Evolutionary conservation across 2,797 vertebrate genomes (phyloP), one percentile per base, ranked within the genome.

Genomic region (Bucorvus abyssinicus): DNA sequence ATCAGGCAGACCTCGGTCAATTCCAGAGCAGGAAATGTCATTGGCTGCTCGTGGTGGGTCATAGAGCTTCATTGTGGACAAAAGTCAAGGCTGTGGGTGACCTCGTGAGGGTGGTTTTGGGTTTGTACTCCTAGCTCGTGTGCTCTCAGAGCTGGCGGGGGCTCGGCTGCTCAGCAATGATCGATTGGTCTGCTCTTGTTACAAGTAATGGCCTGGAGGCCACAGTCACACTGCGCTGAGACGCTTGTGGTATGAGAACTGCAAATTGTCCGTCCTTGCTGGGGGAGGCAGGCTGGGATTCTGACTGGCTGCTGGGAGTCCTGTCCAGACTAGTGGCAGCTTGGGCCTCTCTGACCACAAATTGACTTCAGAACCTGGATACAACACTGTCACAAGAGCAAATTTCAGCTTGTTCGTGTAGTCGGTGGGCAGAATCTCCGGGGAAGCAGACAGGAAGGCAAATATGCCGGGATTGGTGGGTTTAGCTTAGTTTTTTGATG

Each of bases 371-470:
- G 71, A 42, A 73, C 23, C 18, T 34, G 21, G 70, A 52, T 61
- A 20, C 1, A 9, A 9, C 0, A 0, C 19, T 4, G 9, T 21
- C 22, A 7, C 0, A 57, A 36, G 59, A 61, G 55, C 55, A 40
- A 59, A 57, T 45, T 45, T 65, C 19, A 20, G 57, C 65, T 75
- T 27, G 27, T 14, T 50, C 24, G 1, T 6, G 3, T 27, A 21
- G 32, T 40, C 71, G 69, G 9, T 42, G 50, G 65, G 57, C 45
- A 87, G 60, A 60, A 65, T 16, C 7, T 84, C 53, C 38, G 64
- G 67, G 65, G 83, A 57, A n/a, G 42, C 42, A 42, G 45, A 61
- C 73, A 65, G 86, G 32, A 71, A 45, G 17, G 23, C 29, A 68
- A 55, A 11, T 74, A 45, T 1, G 16, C 65, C 32, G 63, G 55